Evolutionary conservation across 2,797 vertebrate species (phyloP).

Genomic region (Pantherophis vulpinus): DNA sequence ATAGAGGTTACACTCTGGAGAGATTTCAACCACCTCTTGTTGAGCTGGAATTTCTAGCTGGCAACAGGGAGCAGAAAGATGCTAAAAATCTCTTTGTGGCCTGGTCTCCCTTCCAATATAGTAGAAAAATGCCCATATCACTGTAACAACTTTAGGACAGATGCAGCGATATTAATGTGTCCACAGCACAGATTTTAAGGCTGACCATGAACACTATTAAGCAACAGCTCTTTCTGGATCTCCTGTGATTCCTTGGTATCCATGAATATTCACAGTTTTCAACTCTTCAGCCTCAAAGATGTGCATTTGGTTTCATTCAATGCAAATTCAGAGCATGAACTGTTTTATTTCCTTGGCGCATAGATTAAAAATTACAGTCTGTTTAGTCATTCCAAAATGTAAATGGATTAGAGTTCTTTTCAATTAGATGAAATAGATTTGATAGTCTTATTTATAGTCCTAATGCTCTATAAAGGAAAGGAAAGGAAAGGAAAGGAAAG

Average conservation of each 20-base stretch:
- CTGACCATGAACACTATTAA: constrained; percentile 49
- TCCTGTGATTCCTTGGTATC: constrained; percentile 51
- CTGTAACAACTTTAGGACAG: constrained; percentile 27
- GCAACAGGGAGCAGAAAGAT: constrained; percentile 28
- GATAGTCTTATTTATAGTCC: constrained; percentile 60
- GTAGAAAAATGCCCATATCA: not conserved
- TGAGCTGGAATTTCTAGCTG: constrained; percentile 39
- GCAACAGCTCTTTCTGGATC: constrained; percentile 49
- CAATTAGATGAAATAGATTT: constrained; percentile 61
- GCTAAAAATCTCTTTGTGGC: not conserved
- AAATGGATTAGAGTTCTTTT: constrained; percentile 51
- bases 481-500: constrained; percentile 62
- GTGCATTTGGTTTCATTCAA: constrained; percentile 64
- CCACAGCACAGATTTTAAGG: constrained; percentile 55
- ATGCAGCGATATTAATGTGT: constrained; percentile 61
- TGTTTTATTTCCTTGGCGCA: constrained; percentile 54
- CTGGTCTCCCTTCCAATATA: constrained; percentile 32
- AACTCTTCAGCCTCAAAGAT: constrained; percentile 62
- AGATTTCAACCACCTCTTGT: constrained; percentile 9
- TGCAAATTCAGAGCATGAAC: constrained; percentile 59
- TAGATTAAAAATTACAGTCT: constrained; percentile 64
- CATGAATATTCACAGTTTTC: constrained; percentile 68
- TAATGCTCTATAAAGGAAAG: constrained; percentile 65
- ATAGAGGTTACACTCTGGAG: not conserved
- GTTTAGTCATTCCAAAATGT: constrained; percentile 58